A percentile compares a stretch with the other conserved stretches of the same genome.
phyloP scores from a whole-genome alignment of 2,113 vertebrate species.

The Mixornis gularis region DNA sequence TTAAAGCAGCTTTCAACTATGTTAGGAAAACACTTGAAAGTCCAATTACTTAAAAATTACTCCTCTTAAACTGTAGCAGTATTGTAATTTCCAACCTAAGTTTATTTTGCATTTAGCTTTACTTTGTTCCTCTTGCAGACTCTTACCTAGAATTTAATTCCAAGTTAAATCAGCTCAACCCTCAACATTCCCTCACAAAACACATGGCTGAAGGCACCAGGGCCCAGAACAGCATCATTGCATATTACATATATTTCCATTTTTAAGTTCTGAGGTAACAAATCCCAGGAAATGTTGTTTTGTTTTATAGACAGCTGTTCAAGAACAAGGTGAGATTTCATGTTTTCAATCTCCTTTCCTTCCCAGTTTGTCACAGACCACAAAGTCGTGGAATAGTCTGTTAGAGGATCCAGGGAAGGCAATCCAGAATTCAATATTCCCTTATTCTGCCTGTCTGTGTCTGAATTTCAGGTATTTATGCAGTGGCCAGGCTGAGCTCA shows the following conservation, averaged over 20 bases:
- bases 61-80: not conserved
- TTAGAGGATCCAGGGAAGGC: not conserved
- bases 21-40: not conserved
- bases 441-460: not conserved
- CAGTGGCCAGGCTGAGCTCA: not conserved
- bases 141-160: not conserved
- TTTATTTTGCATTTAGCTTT: not conserved
- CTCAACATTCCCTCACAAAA: not conserved
- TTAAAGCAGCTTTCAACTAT: not conserved
- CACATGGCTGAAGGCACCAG: not conserved
- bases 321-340: not conserved
- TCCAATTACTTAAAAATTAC: not conserved
- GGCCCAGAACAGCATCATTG: not conserved
- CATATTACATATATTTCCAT: not conserved
- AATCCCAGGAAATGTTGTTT: not conserved
- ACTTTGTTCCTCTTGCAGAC: not conserved
- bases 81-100: not conserved
- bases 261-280: not conserved
- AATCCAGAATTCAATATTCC: accelerated
- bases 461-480: not conserved
- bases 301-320: not conserved
- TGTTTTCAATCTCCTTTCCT: not conserved
- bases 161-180: not conserved
- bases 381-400: accelerated
- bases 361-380: not conserved